A percentile compares a stretch with the other conserved stretches of the same genome.
Conservation (phyloP, 2,888 invertebrate species). For the Spatulosminthurus flaviceps region DNA sequence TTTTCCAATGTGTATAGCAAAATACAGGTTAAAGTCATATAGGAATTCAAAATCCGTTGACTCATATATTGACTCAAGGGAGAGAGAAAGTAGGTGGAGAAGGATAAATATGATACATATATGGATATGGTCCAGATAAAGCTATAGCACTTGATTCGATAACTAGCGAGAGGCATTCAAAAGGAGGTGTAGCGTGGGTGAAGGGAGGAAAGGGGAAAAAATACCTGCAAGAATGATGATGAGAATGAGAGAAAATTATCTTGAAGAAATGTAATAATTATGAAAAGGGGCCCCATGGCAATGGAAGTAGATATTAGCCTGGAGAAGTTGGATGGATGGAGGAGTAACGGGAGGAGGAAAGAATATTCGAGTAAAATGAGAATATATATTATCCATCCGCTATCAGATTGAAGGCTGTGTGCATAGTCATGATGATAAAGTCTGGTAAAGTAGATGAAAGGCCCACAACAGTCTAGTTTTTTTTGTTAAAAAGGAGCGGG, state of each 20-base stretch:
- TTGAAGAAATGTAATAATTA: slow-evolving; percentile 49
- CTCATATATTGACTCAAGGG: not conserved
- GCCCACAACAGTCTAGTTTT: not conserved
- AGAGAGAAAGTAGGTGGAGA: slow-evolving; percentile 3
- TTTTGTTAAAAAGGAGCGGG: not conserved
- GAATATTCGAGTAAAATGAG: slow-evolving; percentile 10
- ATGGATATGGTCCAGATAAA: too few relatives aligned
- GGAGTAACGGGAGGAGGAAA: slow-evolving; percentile 6
- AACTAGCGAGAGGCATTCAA: not conserved
- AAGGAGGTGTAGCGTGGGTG: not conserved
- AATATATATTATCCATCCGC: not conserved
- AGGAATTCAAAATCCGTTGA: too few relatives aligned
- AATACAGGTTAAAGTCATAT: too few relatives aligned
- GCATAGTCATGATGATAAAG: not conserved
- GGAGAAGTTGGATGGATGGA: too few relatives aligned
- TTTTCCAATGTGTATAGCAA: too few relatives aligned
- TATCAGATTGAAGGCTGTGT: not conserved
- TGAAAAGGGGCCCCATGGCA: slow-evolving; percentile 46
- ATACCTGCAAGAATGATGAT: slow-evolving; percentile 17
- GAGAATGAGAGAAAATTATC: slow-evolving; percentile 30
- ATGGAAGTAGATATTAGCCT: slow-evolving; percentile 27
- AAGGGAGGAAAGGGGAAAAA: not conserved
- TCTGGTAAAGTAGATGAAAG: not conserved
- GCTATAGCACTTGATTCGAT: too few relatives aligned
- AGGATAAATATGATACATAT: too few relatives aligned